Percentiles rank a stretch among this genome's conserved stretches.
These are phyloP conservation scores for Dolichomitus sp. DNA, from an alignment of 2,888 invertebrate genomes.

Conservation along the genomic window DNA sequence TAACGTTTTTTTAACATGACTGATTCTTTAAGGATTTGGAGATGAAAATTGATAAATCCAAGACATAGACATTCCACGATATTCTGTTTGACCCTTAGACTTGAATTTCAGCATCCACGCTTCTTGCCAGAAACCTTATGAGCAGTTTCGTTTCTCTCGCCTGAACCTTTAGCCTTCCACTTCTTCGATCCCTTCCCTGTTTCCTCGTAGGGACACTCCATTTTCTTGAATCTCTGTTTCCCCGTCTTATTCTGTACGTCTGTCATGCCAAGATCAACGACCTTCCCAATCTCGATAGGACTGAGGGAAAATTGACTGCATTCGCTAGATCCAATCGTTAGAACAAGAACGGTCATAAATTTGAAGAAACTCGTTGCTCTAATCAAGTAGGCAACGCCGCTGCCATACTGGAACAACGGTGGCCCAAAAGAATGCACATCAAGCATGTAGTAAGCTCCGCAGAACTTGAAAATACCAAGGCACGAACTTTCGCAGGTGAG, in stretches of 20 bases:
- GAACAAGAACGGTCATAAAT: slow-evolving; percentile 74
- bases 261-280: slow-evolving; percentile 71
- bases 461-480: slow-evolving; percentile 80
- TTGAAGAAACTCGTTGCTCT: slow-evolving; percentile 77
- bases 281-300: slow-evolving; percentile 78
- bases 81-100: not conserved
- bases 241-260: slow-evolving; percentile 8
- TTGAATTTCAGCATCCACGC: slow-evolving; percentile 29
- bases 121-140: slow-evolving; percentile 70
- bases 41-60: not conserved
- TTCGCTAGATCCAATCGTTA: slow-evolving; percentile 78
- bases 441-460: slow-evolving; percentile 79
- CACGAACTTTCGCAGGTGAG: slow-evolving; percentile 78
- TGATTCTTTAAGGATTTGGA: too few species aligned
- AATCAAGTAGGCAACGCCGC: slow-evolving; percentile 77
- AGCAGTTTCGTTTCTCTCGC: slow-evolving; percentile 57
- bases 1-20: too few species aligned
- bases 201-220: slow-evolving; percentile 70
- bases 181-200: slow-evolving; percentile 65
- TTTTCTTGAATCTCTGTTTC: slow-evolving; percentile 23
- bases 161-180: slow-evolving; percentile 64
- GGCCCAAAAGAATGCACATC: slow-evolving; percentile 80
- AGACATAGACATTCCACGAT: not conserved
- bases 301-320: slow-evolving; percentile 76
- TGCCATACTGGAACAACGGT: slow-evolving; percentile 78